These are phyloP conservation scores for Rhagonycha lutea DNA, from an alignment of 2,888 invertebrate genomes.

Conservation along the genomic window DNA sequence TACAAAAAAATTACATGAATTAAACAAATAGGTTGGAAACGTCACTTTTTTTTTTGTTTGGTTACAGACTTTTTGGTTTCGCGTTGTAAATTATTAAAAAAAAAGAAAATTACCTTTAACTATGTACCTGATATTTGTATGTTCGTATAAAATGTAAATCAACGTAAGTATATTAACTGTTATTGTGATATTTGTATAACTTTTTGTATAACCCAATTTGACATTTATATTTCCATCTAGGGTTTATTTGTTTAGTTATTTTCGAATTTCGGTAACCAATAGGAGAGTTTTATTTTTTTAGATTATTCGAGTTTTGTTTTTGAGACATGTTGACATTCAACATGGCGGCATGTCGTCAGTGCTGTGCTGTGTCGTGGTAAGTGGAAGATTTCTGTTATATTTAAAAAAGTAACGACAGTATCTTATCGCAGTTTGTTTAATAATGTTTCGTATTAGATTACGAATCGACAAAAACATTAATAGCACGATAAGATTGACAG, in stretches of 20 bases:
- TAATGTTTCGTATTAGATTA: constrained; percentile 8
- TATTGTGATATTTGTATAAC: not conserved
- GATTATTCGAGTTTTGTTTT: constrained; percentile 45
- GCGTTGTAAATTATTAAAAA: constrained; percentile 31
- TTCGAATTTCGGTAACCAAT: constrained; percentile 14
- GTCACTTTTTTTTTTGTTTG: constrained; percentile 37
- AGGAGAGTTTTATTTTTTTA: constrained; percentile 22
- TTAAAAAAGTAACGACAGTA: constrained; percentile 41
- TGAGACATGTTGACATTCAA: constrained; percentile 76
- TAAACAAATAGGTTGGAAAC: constrained; percentile 19
- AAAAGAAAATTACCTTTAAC: constrained; percentile 24
- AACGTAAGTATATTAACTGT: constrained; percentile 14
- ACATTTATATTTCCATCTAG: constrained; percentile 11
- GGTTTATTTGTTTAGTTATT: constrained; percentile 20
- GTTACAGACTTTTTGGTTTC: constrained; percentile 34
- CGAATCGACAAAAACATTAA: not conserved
- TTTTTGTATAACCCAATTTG: constrained; percentile 19
- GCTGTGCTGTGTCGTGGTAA: constrained; percentile 96
- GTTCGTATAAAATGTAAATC: constrained; percentile 24
- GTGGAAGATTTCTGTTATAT: constrained; percentile 53
- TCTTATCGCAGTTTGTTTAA: constrained; percentile 41
- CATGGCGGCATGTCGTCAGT: constrained; percentile 96
- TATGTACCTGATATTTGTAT: constrained; percentile 1
- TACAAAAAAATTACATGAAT: not conserved
- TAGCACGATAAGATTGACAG: not conserved